Evolutionary conservation across 2,113 vertebrate genomes (phyloP).

Genomic region (Clupea harengus): DNA sequence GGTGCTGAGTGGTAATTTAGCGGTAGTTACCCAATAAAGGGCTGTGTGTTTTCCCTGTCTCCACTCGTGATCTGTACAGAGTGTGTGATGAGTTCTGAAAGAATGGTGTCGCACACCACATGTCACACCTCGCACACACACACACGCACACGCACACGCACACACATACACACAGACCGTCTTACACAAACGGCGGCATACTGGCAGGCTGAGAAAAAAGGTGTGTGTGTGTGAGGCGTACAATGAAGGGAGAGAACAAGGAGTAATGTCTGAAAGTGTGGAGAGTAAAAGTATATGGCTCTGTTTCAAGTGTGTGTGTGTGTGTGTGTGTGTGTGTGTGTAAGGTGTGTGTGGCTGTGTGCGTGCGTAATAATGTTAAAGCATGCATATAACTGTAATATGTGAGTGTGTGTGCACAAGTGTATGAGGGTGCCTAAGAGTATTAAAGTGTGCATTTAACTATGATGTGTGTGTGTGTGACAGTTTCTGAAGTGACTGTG

Average conservation of each 20-base stretch:
- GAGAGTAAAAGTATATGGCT: neutral
- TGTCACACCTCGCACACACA: neutral
- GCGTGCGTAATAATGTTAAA: too few species aligned
- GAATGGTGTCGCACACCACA: constrained; percentile 61
- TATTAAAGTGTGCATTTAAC: too few species aligned
- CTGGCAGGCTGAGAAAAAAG: neutral
- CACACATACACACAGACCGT: neutral
- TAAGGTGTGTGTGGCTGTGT: neutral
- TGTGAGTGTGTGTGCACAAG: too few species aligned
- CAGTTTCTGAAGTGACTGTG: too few species aligned
- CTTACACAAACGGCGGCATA: neutral
- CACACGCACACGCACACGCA: constrained; percentile 22
- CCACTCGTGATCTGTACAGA: constrained; percentile 59
- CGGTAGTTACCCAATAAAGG: constrained; percentile 71
- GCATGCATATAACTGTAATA: too few species aligned
- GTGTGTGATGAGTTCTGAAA: constrained; percentile 66
- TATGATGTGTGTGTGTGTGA: neutral
- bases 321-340: neutral
- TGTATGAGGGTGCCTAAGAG: too few species aligned
- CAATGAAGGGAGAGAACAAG: neutral
- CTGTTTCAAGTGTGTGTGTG: constrained; percentile 29
- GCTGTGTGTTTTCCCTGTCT: constrained; percentile 65
- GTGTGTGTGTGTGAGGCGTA: neutral
- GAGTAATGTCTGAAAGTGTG: neutral
- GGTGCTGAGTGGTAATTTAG: constrained; percentile 65